phyloP scores from a whole-genome alignment of 2,113 vertebrate genomes.

The Bubo scandiacus region DNA sequence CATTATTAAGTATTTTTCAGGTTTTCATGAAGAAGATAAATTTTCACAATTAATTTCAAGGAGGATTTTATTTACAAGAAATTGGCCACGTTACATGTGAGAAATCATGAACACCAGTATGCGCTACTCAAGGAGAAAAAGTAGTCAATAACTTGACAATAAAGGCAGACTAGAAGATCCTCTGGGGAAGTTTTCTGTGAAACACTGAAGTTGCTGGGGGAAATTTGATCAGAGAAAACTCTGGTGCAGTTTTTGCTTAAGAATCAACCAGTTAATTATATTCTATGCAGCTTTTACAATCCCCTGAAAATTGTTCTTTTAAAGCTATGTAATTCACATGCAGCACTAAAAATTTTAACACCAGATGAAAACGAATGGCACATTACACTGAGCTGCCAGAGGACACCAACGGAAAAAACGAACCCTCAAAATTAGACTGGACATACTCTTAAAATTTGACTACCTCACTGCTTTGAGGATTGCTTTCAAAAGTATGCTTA shows the following conservation, averaged over 20 bases:
- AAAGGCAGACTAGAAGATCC: not conserved
- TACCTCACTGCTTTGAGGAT: not conserved
- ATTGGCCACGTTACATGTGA: accelerated
- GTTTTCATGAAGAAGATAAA: not conserved
- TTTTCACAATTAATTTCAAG: not conserved
- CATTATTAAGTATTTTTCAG: not conserved
- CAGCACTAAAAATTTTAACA: not conserved
- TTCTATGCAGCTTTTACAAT: not conserved
- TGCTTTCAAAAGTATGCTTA: not conserved
- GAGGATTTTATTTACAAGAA: not conserved
- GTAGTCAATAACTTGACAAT: not conserved
- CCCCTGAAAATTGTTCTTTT: not conserved
- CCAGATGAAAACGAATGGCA: not conserved
- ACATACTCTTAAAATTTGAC: not conserved
- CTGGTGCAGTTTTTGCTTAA: not conserved
- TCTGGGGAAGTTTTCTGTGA: not conserved
- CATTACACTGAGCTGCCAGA: not conserved
- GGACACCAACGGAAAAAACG: not conserved
- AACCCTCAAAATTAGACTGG: not conserved
- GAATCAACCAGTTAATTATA: not conserved
- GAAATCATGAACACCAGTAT: not conserved
- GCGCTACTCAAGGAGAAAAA: not conserved
- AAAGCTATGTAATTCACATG: not conserved
- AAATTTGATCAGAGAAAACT: not conserved
- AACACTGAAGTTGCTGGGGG: not conserved